Conservation (phyloP, 2,888 invertebrate species). For the Itoplectis maculator region DNA sequence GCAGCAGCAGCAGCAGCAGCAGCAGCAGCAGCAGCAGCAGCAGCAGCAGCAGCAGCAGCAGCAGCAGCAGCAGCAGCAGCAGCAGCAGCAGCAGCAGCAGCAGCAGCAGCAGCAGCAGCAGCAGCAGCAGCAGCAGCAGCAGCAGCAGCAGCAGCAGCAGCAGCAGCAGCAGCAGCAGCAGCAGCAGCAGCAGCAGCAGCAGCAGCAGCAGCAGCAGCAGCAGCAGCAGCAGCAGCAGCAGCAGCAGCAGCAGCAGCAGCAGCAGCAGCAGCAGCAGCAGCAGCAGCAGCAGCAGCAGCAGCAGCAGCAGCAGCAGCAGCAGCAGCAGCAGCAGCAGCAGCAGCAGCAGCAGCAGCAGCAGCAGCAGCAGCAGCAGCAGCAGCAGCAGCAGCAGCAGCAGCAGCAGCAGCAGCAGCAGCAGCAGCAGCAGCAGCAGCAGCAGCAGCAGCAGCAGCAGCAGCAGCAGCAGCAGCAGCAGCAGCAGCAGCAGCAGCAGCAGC, state of each 20-base stretch:
- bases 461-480: constrained; percentile 30
- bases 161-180: constrained; percentile 30
- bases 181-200: constrained; percentile 40
- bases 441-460: constrained; percentile 14
- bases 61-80: constrained; percentile 40
- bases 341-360: constrained; percentile 30
- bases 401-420: constrained; percentile 30
- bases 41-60: constrained; percentile 30
- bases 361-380: constrained; percentile 40
- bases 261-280: constrained; percentile 14
- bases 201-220: constrained; percentile 14
- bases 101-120: constrained; percentile 30
- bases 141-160: constrained; percentile 14
- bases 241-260: constrained; percentile 40
- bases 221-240: constrained; percentile 30
- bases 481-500: constrained; percentile 40
- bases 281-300: constrained; percentile 30
- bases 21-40: constrained; percentile 14
- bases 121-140: constrained; percentile 40
- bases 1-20: constrained; percentile 40
- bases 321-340: constrained; percentile 14
- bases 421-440: constrained; percentile 40
- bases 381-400: constrained; percentile 14
- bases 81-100: constrained; percentile 14
- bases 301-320: constrained; percentile 40